Conservation (phyloP, 2,797 vertebrate genomes). For the Vultur gryphus region DNA sequence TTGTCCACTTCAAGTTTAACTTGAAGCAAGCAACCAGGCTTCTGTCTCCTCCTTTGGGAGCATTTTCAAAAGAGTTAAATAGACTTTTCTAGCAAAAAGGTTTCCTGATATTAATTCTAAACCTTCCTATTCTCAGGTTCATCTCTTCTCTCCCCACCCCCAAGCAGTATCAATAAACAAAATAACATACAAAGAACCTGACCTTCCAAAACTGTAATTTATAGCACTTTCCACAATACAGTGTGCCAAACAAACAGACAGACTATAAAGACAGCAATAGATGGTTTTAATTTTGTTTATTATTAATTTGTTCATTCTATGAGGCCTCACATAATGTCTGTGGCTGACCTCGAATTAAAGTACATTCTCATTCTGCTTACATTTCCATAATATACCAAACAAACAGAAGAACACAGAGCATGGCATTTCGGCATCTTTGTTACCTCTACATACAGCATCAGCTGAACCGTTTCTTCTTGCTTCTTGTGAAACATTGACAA, state of each 20-base stretch:
- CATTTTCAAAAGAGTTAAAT: neutral
- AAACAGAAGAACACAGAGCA: neutral
- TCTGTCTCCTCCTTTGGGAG: neutral
- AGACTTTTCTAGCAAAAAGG: neutral
- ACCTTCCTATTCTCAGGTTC: neutral
- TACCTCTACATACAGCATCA: neutral
- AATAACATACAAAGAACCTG: neutral
- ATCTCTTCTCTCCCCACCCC: neutral
- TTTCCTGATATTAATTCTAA: neutral
- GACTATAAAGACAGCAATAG: neutral
- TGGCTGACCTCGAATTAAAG: slow-evolving; percentile 15
- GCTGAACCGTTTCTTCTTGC: neutral
- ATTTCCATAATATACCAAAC: neutral
- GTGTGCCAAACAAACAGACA: neutral
- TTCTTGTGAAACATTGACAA: slow-evolving; percentile 8
- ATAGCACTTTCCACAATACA: neutral
- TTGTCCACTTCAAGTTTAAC: neutral
- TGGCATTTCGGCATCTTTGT: neutral
- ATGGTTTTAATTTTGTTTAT: slow-evolving; percentile 34
- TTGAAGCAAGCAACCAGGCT: neutral
- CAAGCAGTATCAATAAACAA: neutral
- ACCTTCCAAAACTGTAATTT: neutral
- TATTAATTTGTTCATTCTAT: slow-evolving; percentile 2
- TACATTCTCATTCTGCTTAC: neutral
- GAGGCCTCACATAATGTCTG: neutral